Percentiles rank a stretch among this genome's conserved stretches.
Evolutionary conservation across 1,140 invertebrate species (phyloP).

Genomic region (Aphelinus atriplicis): DNA sequence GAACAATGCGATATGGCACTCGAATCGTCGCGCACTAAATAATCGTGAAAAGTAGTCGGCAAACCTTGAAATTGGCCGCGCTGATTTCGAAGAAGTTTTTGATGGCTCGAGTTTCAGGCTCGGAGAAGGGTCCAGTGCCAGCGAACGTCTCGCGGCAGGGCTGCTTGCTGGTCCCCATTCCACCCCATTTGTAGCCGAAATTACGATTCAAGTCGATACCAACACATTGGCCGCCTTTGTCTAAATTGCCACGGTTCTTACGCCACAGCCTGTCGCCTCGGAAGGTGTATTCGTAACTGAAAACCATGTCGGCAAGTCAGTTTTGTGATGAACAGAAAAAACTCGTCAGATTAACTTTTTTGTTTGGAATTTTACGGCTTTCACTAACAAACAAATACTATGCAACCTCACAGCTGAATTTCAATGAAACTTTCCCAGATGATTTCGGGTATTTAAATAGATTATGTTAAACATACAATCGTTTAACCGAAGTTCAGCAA

Average conservation of each 20-base stretch:
- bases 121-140: conserved; percentile 82
- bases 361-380: too few species aligned
- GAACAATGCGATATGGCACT: too few species aligned
- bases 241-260: conserved; percentile 74
- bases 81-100: conserved; percentile 67
- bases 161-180: conserved; percentile 77
- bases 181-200: conserved; percentile 76
- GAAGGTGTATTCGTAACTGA: conserved; percentile 80
- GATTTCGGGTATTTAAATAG: too few species aligned
- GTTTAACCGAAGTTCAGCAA: too few species aligned
- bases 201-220: conserved; percentile 79
- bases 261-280: conserved; percentile 71
- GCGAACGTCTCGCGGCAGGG: conserved; percentile 84
- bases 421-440: too few species aligned
- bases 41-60: too few species aligned
- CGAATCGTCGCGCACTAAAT: too few species aligned
- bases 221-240: conserved; percentile 69
- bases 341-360: too few species aligned
- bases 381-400: too few species aligned
- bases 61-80: conserved; percentile 62
- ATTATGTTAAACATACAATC: too few species aligned
- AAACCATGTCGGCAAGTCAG: not conserved
- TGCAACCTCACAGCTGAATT: too few species aligned
- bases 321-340: not conserved
- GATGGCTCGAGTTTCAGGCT: conserved; percentile 81